These are phyloP conservation scores for Rhinoraja longicauda DNA, from an alignment of 2,797 vertebrate genomes.

Conservation along the genomic window DNA sequence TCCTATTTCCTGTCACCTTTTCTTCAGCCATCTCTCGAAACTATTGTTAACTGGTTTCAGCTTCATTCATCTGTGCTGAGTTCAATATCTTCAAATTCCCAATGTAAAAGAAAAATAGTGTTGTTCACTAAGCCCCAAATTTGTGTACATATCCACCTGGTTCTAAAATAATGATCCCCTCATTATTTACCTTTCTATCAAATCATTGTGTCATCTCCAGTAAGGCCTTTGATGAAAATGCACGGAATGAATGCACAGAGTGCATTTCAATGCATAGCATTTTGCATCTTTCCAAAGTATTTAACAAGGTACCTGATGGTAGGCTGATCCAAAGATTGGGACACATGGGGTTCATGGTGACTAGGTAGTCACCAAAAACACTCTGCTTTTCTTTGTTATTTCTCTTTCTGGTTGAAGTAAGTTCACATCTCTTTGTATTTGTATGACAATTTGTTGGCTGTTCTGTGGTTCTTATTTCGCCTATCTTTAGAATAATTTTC, in stretches of 20 bases:
- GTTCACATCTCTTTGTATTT: not conserved
- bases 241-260: too few species aligned
- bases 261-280: too few species aligned
- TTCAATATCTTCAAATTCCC: not conserved
- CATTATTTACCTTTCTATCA: not conserved
- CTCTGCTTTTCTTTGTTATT: not conserved
- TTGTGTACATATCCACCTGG: not conserved
- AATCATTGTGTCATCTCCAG: not conserved
- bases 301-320: too few species aligned
- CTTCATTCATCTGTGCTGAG: not conserved
- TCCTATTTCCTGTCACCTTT: not conserved
- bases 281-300: too few species aligned
- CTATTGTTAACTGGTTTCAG: not conserved
- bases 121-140: not conserved
- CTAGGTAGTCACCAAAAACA: too few species aligned
- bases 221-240: too few species aligned
- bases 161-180: not conserved
- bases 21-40: not conserved
- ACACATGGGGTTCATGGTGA: too few species aligned
- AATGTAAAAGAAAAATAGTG: not conserved
- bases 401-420: not conserved
- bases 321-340: too few species aligned
- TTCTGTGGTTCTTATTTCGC: not conserved
- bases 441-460: not conserved
- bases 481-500: not conserved